Percentiles rank a stretch among this genome's conserved stretches.
phyloP scores from a whole-genome alignment of 2,113 vertebrate genomes.

The Mesitornis unicolor region DNA sequence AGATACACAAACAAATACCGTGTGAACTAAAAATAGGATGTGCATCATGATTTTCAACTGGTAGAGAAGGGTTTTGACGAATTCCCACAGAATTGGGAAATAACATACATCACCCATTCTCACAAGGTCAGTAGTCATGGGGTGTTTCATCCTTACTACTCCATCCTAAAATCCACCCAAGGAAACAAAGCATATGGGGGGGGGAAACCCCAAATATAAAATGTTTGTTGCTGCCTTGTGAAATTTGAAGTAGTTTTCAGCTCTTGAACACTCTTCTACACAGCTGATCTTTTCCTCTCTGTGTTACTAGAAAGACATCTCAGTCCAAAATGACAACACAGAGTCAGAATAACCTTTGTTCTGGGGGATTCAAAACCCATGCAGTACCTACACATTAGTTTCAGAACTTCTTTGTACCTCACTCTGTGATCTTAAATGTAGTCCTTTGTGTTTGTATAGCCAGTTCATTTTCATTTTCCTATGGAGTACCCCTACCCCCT shows the following conservation, averaged over 20 bases:
- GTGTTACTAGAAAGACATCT: neutral
- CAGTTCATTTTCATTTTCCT: neutral
- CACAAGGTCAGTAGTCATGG: neutral
- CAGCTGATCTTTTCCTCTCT: neutral
- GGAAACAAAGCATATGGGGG: neutral
- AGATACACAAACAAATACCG: neutral
- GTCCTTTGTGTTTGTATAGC: neutral
- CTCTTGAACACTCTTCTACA: neutral
- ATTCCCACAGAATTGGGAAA: neutral
- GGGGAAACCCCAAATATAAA: neutral
- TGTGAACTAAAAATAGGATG: conserved; percentile 3
- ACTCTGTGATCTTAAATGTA: neutral
- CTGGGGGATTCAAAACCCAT: neutral
- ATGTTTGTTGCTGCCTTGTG: neutral
- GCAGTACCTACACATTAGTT: neutral
- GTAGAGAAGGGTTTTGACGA: neutral
- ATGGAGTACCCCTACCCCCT: neutral
- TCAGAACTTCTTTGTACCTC: neutral
- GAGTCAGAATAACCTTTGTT: neutral
- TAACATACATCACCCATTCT: neutral
- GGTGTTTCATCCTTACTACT: neutral
- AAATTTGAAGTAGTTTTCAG: neutral
- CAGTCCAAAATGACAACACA: neutral
- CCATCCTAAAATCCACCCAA: neutral
- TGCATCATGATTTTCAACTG: neutral